Percentiles rank a stretch among this genome's conserved stretches.
Conservation (phyloP, 2,113 vertebrate species). For the Pimephales promelas region DNA sequence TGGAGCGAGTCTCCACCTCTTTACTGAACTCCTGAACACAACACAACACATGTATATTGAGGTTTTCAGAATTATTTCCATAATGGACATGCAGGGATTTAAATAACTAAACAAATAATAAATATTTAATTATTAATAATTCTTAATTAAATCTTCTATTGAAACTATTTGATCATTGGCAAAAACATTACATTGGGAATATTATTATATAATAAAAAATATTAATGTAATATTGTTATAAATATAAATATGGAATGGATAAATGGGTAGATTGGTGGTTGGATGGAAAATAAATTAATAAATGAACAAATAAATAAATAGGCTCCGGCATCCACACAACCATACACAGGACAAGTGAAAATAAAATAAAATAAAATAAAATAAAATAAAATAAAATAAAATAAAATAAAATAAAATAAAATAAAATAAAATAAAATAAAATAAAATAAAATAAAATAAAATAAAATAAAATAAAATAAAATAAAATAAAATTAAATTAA, state of each 20-base stretch:
- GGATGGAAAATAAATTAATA: not conserved
- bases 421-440: not conserved
- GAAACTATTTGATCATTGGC: not conserved
- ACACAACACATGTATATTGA: not conserved
- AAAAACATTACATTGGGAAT: not conserved
- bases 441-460: not conserved
- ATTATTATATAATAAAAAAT: not conserved
- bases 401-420: not conserved
- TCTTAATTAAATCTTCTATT: not conserved
- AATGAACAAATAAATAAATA: not conserved
- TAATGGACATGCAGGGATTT: not conserved
- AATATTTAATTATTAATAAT: not conserved
- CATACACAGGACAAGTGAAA: not conserved
- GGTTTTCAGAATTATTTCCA: not conserved
- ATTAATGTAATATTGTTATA: not conserved
- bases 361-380: not conserved
- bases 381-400: not conserved
- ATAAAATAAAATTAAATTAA: not conserved
- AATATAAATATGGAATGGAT: not conserved
- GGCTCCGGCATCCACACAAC: not conserved
- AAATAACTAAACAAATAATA: not conserved
- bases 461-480: not conserved
- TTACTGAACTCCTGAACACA: slow-evolving; percentile 91
- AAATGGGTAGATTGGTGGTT: too few species aligned
- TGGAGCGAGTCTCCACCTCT: slow-evolving; percentile 90